Base-by-base conservation (phyloP, 2,113 vertebrate species). In the Tetraodon nigroviridis region DNA sequence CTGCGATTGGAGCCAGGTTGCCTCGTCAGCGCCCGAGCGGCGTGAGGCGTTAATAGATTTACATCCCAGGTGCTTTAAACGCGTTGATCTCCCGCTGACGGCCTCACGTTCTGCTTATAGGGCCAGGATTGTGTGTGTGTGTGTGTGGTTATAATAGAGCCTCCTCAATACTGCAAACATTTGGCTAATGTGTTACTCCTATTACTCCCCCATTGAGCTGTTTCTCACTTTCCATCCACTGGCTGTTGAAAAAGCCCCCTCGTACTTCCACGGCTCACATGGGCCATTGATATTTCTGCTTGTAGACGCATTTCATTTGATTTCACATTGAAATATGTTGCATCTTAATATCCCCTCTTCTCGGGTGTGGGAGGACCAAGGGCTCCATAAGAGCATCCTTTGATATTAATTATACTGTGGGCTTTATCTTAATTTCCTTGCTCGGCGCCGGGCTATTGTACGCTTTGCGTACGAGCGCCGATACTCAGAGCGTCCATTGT, bases 281-380 rank as follows among this genome's bases (percentile, higher is more conserved):
- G 74, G 70, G 6, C 73, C 76, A 70, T 87, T 82, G 76, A 67
- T 81, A 72, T 84, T 85, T 83, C 70, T 85, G 79, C 84, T 84
- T 81, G 75, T 71, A 48, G 69, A 80, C 6, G 59, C 80, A 78
- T 53, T 80, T 87, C 71, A 48, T 79, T 71, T 75, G 68, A 74
- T 78, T 84, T 76, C 65, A 47, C 70, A 47, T 55, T 65, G 72
- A 78, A 76, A 67, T 82, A 61, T 76, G n/a, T 73, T 61, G 67
- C 67, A 53, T 82, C 68, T 71, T 77, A 76, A 82, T 83, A 59
- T 73, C 61, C 58, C 69, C 42, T 60, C 73, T 76, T 63, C n/a
- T 32, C 42, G 64, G 71, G 59, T 42, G 54, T 5, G 53, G 63
- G 20, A 64, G 69, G 50, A 83, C 22, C 71, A 1, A 55, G 72